A percentile compares a stretch with the other conserved stretches of the same genome.
Conservation (phyloP, 2,797 vertebrate species). For the Chiloscyllium punctatum region DNA sequence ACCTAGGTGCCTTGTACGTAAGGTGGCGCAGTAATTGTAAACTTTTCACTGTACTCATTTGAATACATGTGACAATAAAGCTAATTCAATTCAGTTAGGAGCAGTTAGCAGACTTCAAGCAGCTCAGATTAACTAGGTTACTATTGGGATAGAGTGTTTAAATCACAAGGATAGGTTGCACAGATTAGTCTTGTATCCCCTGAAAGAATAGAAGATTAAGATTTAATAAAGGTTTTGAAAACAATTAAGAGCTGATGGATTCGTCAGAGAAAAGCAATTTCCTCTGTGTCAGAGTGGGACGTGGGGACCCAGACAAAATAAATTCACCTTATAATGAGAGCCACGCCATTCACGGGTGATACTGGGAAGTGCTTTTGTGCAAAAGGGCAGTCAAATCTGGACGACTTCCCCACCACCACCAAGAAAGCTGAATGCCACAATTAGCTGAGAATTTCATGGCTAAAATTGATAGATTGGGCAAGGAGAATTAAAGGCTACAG, state of each 20-base stretch:
- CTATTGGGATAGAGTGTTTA: neutral
- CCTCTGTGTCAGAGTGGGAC: neutral
- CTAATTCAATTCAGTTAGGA: neutral
- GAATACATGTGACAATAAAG: no score
- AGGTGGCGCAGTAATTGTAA: no score
- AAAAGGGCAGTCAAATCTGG: neutral
- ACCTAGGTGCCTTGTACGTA: no score
- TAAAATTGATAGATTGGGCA: no score
- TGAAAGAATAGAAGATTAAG: neutral
- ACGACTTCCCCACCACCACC: neutral
- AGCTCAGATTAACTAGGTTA: neutral
- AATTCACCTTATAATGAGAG: neutral
- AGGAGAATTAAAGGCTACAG: no score
- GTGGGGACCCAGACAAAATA: neutral
- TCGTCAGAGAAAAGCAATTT: no score
- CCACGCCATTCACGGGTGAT: neutral
- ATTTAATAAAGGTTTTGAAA: neutral
- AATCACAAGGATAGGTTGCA: neutral
- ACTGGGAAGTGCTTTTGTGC: neutral
- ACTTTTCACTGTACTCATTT: no score
- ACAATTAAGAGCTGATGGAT: neutral
- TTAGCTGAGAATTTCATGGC: no score
- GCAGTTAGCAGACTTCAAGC: neutral
- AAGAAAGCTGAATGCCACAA: neutral
- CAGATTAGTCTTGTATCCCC: neutral